phyloP scores from a whole-genome alignment of 2,888 invertebrate species.

The Sesamia inferens region DNA sequence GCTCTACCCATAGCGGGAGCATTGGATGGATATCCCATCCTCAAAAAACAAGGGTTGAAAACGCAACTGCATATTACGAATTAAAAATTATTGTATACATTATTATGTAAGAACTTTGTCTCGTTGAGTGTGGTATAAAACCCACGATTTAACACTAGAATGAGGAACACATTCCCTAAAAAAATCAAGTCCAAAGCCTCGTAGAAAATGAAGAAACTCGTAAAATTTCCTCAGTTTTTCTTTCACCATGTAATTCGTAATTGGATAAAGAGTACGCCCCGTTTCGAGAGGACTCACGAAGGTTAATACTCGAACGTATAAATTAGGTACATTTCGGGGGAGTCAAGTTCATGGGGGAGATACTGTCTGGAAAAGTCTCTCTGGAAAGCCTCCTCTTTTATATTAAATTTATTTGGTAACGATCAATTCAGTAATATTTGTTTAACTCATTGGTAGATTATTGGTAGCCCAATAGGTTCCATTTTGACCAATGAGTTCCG shows the following conservation, averaged over 20 bases:
- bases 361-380: constrained; percentile 16
- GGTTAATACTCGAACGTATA: constrained; percentile 47
- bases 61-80: too few relatives aligned
- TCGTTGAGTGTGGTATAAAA: neutral
- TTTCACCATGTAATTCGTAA: constrained; percentile 52
- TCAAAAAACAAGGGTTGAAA: too few relatives aligned
- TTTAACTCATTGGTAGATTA: neutral
- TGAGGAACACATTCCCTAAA: constrained; percentile 7
- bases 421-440: constrained; percentile 1
- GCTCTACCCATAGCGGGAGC: too few relatives aligned
- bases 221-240: constrained; percentile 46
- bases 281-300: constrained; percentile 43
- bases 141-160: neutral
- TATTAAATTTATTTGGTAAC: neutral
- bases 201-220: constrained; percentile 4
- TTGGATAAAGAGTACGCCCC: constrained; percentile 53
- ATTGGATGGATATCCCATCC: too few relatives aligned
- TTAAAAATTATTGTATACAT: neutral
- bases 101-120: neutral
- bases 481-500: too few relatives aligned
- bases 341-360: constrained; percentile 33
- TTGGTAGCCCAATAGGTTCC: too few relatives aligned
- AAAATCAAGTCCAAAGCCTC: constrained; percentile 31
- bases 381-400: constrained; percentile 1
- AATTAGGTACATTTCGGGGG: constrained; percentile 43